Percentiles rank a stretch among this genome's conserved stretches.
Conservation (phyloP, 2,888 invertebrate genomes). For the Cancer borealis region DNA sequence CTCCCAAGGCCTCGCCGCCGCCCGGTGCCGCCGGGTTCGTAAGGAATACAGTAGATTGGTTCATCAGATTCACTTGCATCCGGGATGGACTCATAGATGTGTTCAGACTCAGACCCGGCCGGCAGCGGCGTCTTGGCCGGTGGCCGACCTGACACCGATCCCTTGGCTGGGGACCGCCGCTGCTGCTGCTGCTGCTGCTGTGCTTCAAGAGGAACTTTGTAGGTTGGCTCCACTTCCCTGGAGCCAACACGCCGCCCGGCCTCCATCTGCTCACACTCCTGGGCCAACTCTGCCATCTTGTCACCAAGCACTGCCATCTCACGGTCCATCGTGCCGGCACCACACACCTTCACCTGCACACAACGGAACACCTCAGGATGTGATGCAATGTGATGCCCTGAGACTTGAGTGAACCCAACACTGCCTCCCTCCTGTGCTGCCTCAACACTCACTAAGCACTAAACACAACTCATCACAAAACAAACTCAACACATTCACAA, state of each 20-base stretch:
- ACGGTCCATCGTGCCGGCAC: slow-evolving; percentile 66
- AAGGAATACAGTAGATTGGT: slow-evolving; percentile 85
- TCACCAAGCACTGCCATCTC: slow-evolving; percentile 69
- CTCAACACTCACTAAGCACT: too few species aligned
- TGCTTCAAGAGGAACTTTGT: slow-evolving; percentile 59
- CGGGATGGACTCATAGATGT: slow-evolving; percentile 86
- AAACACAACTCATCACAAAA: too few species aligned
- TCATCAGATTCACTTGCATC: slow-evolving; percentile 82
- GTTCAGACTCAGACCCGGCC: slow-evolving; percentile 81
- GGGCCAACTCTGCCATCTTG: slow-evolving; percentile 72
- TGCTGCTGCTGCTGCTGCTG: slow-evolving; percentile 51
- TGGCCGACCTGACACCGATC: slow-evolving; percentile 80
- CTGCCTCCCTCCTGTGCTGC: too few species aligned
- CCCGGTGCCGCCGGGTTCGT: slow-evolving; percentile 80
- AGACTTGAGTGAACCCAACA: too few species aligned
- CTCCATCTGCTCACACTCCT: slow-evolving; percentile 72
- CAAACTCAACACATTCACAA: too few species aligned
- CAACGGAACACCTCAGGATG: neutral
- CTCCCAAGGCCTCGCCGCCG: slow-evolving; percentile 43
- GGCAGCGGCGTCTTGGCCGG: slow-evolving; percentile 78
- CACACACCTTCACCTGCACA: slow-evolving; percentile 31
- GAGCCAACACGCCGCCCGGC: slow-evolving; percentile 50
- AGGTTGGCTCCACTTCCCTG: slow-evolving; percentile 31
- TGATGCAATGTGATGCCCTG: too few species aligned
- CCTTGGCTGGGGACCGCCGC: neutral